Evolutionary conservation across 2,888 invertebrate species (phyloP), one percentile per base, ranked within the genome.

Genomic region (Orchesellides sinensis): DNA sequence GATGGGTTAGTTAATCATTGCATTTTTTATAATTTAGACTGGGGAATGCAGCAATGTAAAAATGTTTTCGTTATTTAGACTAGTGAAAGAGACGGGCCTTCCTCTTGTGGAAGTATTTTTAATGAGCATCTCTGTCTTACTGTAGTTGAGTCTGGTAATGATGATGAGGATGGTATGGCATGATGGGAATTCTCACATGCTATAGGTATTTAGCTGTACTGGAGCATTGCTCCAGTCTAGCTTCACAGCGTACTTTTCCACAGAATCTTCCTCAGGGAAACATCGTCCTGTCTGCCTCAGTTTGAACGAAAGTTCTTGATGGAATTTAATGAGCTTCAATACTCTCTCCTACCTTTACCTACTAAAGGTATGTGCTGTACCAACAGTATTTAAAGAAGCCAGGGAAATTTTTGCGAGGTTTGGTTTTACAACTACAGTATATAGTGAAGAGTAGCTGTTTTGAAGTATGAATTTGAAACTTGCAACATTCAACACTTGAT

Each of bases 1-100:
- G 74, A 74, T 65, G 65, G 74, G 65, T 54, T 52, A 74, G 74
- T 74, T 74, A 74, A 74, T 74, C 74, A 74, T 65, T 35, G 35
- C 63, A 45, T 65, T 74, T 65, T 73, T 35, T 63, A 21, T 23
- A 32, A 32, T 32, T 32, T 32, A 6, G 6, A 6, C 32, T 40
- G 40, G 40, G 49, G 40, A 68, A 68, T 49, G 49, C n/a, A n/a
- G 17, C 49, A 19, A 19, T 17, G 8, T 49, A 49, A 1, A 49
- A 40, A n/a, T 8, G 40, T 40, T 40, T 14, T 6, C 32, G 32
- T 40, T 40, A 5, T 10, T 40, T 2, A 10, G n/a, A 14, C 10
- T 40, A n/a, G 40, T 40, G 2, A 8, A 40, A 40, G 40, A 40
- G 10, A 2, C 10, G n/a, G 2, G 14, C 27, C 32, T 73, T 21